These are phyloP conservation scores for Hylaea fasciaria DNA, from an alignment of 2,888 invertebrate genomes.

Conservation along the genomic window DNA sequence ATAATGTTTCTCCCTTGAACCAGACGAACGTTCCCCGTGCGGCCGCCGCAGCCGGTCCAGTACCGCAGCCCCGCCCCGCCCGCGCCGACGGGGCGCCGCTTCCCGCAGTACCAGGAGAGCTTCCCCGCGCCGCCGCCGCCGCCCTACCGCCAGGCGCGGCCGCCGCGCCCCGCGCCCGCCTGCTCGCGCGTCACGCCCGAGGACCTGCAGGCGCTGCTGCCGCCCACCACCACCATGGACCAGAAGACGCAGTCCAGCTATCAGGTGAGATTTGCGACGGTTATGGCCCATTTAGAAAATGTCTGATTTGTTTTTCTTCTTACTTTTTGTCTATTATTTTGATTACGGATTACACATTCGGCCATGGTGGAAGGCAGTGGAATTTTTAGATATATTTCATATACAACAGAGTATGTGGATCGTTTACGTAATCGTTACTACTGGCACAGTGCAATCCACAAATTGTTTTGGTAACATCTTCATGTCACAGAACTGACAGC, in stretches of 20 bases:
- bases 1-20: no score
- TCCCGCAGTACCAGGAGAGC: constrained; percentile 42
- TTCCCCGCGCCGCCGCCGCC: constrained; percentile 51
- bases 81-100: constrained; percentile 39
- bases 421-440: no score
- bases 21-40: constrained; percentile 47
- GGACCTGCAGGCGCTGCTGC: constrained; percentile 78
- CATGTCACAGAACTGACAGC: no score
- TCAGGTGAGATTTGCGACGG: constrained; percentile 62
- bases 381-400: no score
- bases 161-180: constrained; percentile 47
- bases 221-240: constrained; percentile 83
- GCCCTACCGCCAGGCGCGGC: constrained; percentile 47
- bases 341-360: no score
- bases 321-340: no score
- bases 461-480: no score
- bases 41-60: constrained; percentile 43
- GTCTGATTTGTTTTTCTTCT: background rate
- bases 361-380: no score
- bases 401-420: no score
- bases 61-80: constrained; percentile 38
- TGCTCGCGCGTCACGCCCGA: constrained; percentile 67
- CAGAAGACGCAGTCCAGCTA: constrained; percentile 86
- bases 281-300: background rate
- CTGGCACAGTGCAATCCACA: no score